Conservation (phyloP, 1,140 invertebrate genomes). For the Mesaphorura yosii region DNA sequence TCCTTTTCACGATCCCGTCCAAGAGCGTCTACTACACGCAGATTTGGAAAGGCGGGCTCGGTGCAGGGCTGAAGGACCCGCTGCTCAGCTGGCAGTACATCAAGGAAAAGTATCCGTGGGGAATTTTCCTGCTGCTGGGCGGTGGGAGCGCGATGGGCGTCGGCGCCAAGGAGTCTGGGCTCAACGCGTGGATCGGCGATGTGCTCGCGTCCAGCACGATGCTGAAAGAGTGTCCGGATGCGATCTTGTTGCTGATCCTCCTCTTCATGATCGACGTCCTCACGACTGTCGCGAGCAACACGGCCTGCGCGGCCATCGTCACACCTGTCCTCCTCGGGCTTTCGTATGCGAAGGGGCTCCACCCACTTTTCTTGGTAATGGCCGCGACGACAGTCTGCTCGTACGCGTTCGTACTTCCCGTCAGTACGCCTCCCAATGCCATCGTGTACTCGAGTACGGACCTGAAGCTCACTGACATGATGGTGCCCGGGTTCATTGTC, state of each 20-base stretch:
- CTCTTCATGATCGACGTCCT: constrained; percentile 43
- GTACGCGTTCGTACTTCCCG: constrained; percentile 36
- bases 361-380: constrained; percentile 78
- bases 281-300: constrained; percentile 73
- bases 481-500: constrained; percentile 50
- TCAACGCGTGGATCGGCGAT: constrained; percentile 59
- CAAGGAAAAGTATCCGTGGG: constrained; percentile 66
- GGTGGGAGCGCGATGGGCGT: constrained; percentile 80
- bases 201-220: constrained; percentile 37
- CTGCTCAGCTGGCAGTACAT: constrained; percentile 66
- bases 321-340: constrained; percentile 26
- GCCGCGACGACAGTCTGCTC: constrained; percentile 60
- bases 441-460: constrained; percentile 42
- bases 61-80: constrained; percentile 34
- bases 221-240: constrained; percentile 32
- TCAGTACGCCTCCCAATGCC: constrained; percentile 52
- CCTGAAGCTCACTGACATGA: constrained; percentile 37
- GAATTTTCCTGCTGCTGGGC: constrained; percentile 34
- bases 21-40: constrained; percentile 22
- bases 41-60: constrained; percentile 15
- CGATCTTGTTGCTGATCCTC: constrained; percentile 36
- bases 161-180: constrained; percentile 61
- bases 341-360: too few species aligned
- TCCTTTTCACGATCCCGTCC: constrained; percentile 25
- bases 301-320: constrained; percentile 22